Percentiles rank a stretch among this genome's conserved stretches.
phyloP scores from a whole-genome alignment of 2,113 vertebrate genomes.

The Nymphicus hollandicus region DNA sequence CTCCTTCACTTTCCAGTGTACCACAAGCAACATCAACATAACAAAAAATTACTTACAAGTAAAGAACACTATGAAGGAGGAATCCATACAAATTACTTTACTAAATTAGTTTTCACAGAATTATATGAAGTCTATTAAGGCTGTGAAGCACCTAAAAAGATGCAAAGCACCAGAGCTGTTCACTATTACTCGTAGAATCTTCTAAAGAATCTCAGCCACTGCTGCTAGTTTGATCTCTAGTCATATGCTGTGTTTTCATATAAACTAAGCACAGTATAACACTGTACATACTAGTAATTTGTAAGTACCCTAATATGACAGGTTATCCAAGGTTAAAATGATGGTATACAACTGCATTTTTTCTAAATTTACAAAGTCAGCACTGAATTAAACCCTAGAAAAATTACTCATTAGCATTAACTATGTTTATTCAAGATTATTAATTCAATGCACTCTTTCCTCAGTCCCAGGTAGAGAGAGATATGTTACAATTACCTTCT shows the following conservation, averaged over 20 bases:
- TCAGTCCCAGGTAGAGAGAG: not conserved
- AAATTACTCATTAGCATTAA: not conserved
- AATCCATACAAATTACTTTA: not conserved
- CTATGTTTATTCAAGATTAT: not conserved
- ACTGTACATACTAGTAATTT: not conserved
- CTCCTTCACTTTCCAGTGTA: not conserved
- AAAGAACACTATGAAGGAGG: not conserved
- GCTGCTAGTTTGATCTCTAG: not conserved
- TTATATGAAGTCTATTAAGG: not conserved
- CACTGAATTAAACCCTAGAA: not conserved
- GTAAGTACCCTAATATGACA: not conserved
- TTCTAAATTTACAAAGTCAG: not conserved
- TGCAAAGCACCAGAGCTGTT: not conserved
- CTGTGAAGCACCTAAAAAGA: not conserved
- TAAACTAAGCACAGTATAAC: not conserved
- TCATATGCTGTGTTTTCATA: not conserved
- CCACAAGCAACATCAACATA: not conserved
- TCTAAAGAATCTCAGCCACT: not conserved
- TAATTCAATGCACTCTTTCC: not conserved
- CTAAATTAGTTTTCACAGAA: not conserved
- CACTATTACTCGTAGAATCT: not conserved
- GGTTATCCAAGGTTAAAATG: not conserved
- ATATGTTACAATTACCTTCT: constrained; percentile 71
- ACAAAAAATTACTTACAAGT: not conserved
- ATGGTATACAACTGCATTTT: not conserved